phyloP scores from a whole-genome alignment of 2,113 vertebrate genomes.

The Psophia crepitans region DNA sequence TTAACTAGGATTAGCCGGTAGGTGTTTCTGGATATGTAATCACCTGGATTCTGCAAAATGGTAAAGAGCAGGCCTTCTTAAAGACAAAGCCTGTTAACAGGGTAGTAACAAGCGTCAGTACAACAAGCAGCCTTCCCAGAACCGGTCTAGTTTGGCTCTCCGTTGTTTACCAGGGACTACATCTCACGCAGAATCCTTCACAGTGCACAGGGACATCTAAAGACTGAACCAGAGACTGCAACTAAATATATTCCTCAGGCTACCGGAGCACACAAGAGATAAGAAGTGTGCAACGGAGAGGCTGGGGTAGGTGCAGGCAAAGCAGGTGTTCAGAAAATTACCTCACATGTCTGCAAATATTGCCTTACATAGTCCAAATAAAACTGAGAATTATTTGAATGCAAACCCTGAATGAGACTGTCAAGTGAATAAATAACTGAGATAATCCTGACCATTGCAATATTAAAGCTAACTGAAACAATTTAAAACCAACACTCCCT shows the following conservation, averaged over 20 bases:
- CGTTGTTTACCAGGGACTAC: not conserved
- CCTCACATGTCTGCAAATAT: not conserved
- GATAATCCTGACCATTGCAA: not conserved
- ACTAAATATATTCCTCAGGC: not conserved
- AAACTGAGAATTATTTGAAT: not conserved
- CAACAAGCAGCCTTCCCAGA: not conserved
- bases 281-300: not conserved
- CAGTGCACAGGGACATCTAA: slow-evolving; percentile 31
- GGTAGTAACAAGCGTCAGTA: not conserved
- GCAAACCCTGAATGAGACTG: not conserved
- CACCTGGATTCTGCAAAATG: not conserved
- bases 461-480: not conserved
- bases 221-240: slow-evolving; percentile 11
- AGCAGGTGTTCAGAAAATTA: not conserved
- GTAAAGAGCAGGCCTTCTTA: not conserved
- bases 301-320: not conserved
- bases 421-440: not conserved
- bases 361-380: not conserved
- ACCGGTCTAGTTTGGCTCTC: not conserved
- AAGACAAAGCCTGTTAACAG: not conserved
- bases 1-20: not conserved
- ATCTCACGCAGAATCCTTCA: not conserved
- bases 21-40: not conserved
- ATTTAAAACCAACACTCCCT: not conserved
- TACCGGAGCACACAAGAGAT: not conserved